Conservation (phyloP, 1,140 invertebrate genomes). For the Heterodera carotae region DNA sequence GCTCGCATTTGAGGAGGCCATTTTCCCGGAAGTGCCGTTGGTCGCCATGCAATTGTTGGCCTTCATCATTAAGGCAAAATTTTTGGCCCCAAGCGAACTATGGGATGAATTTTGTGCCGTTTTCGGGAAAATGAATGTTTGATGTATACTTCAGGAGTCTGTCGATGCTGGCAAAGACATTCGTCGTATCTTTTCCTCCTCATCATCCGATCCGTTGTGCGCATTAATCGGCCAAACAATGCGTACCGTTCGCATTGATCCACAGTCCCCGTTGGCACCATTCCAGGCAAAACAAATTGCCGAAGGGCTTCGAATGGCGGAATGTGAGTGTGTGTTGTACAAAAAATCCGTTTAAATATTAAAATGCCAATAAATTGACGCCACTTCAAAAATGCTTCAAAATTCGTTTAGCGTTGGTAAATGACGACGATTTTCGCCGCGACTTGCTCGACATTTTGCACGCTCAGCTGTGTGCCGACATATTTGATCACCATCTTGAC, state of each 20-base stretch:
- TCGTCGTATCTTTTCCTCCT: neutral
- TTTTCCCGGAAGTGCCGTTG: slow-evolving; percentile 19
- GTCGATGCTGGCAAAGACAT: slow-evolving; percentile 30
- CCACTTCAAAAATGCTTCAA: too few species aligned
- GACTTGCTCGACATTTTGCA: slow-evolving; percentile 45
- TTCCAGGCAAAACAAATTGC: slow-evolving; percentile 47
- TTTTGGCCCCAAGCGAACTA: too few species aligned
- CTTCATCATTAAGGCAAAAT: neutral
- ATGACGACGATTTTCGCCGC: slow-evolving; percentile 41
- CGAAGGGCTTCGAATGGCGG: slow-evolving; percentile 47
- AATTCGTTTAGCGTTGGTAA: slow-evolving; percentile 42
- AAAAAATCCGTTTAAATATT: neutral
- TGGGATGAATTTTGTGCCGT: too few species aligned
- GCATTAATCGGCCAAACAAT: slow-evolving; percentile 14
- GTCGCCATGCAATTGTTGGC: slow-evolving; percentile 20
- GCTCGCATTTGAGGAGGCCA: slow-evolving; percentile 10
- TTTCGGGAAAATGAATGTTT: neutral
- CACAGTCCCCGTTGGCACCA: slow-evolving; percentile 32
- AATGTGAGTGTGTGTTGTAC: slow-evolving; percentile 25
- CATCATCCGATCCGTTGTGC: slow-evolving; percentile 5
- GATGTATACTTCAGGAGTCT: slow-evolving; percentile 19
- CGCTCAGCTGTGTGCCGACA: slow-evolving; percentile 39
- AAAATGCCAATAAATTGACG: slow-evolving; percentile 1
- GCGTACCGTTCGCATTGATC: slow-evolving; percentile 35
- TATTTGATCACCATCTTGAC: neutral